Percentiles rank a stretch among this genome's conserved stretches.
These are phyloP conservation scores for Chelonoidis abingdonii DNA, from an alignment of 2,113 vertebrate genomes.

Conservation along the genomic window DNA sequence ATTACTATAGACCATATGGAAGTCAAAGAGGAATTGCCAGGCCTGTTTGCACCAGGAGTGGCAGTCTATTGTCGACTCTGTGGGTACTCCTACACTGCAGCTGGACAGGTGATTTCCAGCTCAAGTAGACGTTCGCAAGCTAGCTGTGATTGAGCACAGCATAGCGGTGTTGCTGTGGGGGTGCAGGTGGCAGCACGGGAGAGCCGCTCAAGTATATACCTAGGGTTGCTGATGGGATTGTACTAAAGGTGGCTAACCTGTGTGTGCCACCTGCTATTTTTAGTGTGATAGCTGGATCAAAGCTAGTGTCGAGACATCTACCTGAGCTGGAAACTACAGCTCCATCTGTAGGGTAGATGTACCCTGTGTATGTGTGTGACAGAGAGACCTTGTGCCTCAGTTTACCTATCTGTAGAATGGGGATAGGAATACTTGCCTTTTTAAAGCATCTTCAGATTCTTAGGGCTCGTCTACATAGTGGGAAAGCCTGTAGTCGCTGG, in stretches of 20 bases:
- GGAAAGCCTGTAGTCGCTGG: neutral
- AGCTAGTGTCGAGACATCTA: neutral
- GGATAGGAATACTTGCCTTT: rapidly evolving
- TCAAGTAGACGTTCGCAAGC: neutral
- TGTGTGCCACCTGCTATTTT: neutral
- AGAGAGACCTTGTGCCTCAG: neutral
- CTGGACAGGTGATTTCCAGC: neutral
- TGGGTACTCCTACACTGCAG: neutral
- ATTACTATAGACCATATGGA: neutral
- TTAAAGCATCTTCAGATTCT: neutral
- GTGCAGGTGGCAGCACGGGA: rapidly evolving
- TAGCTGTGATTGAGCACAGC: neutral
- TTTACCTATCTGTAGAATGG: neutral
- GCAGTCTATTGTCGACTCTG: neutral
- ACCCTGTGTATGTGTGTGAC: neutral
- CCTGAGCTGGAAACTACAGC: neutral
- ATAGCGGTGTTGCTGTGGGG: rapidly evolving
- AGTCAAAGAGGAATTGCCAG: neutral
- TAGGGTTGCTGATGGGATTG: neutral
- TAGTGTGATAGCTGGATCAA: neutral
- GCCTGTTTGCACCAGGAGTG: neutral
- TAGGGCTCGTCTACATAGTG: neutral
- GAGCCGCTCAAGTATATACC: neutral
- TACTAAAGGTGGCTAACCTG: neutral
- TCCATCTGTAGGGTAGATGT: neutral